phyloP scores from a whole-genome alignment of 2,113 vertebrate species.

The Lampris megalopsis region DNA sequence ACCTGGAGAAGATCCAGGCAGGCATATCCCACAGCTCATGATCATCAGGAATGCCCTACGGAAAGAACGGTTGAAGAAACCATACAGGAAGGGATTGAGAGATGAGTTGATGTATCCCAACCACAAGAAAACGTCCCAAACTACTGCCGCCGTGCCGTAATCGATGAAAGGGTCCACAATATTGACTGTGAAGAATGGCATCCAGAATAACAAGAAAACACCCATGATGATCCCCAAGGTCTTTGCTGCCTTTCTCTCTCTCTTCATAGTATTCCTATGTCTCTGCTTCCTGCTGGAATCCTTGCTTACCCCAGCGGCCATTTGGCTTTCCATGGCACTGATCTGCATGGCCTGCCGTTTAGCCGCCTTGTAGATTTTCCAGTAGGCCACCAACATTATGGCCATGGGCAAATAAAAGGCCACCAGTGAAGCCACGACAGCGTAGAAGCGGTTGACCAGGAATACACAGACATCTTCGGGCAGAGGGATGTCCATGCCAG shows the following conservation, averaged over 20 bases:
- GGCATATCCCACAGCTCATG: slow-evolving; percentile 81
- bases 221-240: slow-evolving; percentile 87
- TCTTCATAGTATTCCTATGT: slow-evolving; percentile 77
- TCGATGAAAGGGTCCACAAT: slow-evolving; percentile 83
- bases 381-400: slow-evolving; percentile 83
- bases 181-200: slow-evolving; percentile 85
- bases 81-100: slow-evolving; percentile 85
- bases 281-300: slow-evolving; percentile 78
- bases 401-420: slow-evolving; percentile 85
- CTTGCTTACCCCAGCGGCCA: slow-evolving; percentile 74
- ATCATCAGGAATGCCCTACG: slow-evolving; percentile 83
- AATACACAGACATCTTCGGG: slow-evolving; percentile 77
- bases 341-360: slow-evolving; percentile 84
- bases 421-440: slow-evolving; percentile 81
- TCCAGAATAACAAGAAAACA: slow-evolving; percentile 84
- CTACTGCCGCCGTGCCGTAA: slow-evolving; percentile 74
- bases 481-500: slow-evolving; percentile 63
- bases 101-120: slow-evolving; percentile 85
- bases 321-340: slow-evolving; percentile 82
- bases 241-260: slow-evolving; percentile 84
- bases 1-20: slow-evolving; percentile 69
- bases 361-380: slow-evolving; percentile 85
- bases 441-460: slow-evolving; percentile 81
- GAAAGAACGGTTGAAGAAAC: slow-evolving; percentile 83
- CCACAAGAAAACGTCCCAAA: slow-evolving; percentile 86